A percentile compares a stretch with the other conserved stretches of the same genome.
phyloP scores from a whole-genome alignment of 2,888 invertebrate species.

The Eupsilia transversa region DNA sequence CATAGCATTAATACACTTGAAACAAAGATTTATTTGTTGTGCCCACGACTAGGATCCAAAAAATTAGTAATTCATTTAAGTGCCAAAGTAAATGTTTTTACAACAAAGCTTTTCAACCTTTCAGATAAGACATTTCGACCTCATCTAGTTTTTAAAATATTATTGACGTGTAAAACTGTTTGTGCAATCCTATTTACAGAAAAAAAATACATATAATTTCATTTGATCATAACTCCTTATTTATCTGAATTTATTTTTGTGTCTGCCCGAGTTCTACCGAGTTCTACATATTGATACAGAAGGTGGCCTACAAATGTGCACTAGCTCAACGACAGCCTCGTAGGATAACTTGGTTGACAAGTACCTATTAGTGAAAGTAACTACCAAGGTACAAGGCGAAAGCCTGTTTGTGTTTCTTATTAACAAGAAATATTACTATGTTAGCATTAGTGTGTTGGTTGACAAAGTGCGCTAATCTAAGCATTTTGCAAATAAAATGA shows the following conservation, averaged over 20 bases:
- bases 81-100: no score
- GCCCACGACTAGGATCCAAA: no score
- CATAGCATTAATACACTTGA: no score
- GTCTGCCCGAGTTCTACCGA: background rate
- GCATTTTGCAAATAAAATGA: background rate
- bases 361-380: slow-evolving; percentile 22
- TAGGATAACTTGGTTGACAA: slow-evolving; percentile 5
- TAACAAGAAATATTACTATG: slow-evolving; percentile 18
- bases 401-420: slow-evolving; percentile 7
- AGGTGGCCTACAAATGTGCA: background rate
- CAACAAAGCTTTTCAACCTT: no score
- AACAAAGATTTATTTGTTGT: no score
- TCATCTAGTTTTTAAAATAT: no score
- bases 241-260: background rate
- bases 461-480: background rate
- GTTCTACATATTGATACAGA: background rate
- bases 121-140: no score
- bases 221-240: no score
- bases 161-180: no score
- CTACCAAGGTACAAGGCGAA: slow-evolving; percentile 15
- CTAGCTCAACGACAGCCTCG: background rate
- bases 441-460: background rate
- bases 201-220: no score
- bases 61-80: no score
- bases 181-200: no score